Percentiles rank a stretch among this genome's conserved stretches.
Evolutionary conservation across 2,113 vertebrate genomes (phyloP).

Genomic region (Eulemur macaco): DNA sequence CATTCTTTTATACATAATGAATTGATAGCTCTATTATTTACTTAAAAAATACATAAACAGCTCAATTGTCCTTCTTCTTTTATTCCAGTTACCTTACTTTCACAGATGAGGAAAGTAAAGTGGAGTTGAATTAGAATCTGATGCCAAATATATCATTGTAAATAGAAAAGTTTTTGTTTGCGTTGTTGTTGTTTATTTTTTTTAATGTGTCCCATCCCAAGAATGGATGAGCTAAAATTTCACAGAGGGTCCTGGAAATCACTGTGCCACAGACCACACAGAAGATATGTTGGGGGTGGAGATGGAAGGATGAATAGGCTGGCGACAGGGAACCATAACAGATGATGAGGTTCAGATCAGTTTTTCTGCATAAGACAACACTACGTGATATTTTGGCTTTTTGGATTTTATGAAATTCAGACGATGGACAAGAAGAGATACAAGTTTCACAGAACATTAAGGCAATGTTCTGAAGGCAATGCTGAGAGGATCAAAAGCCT

Average conservation of each 20-base stretch:
- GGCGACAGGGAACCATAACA: not conserved
- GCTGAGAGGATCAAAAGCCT: not conserved
- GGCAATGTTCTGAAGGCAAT: not conserved
- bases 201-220: not conserved
- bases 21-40: not conserved
- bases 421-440: not conserved
- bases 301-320: accelerated
- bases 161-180: not conserved
- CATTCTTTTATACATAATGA: not conserved
- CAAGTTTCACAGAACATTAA: not conserved
- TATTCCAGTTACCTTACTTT: not conserved
- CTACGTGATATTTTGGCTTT: not conserved
- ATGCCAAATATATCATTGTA: not conserved
- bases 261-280: not conserved
- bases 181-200: not conserved
- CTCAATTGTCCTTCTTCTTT: not conserved
- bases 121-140: not conserved
- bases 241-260: not conserved
- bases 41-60: not conserved
- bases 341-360: not conserved
- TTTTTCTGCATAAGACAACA: not conserved
- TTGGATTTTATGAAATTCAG: not conserved
- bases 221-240: not conserved
- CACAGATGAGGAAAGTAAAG: not conserved
- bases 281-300: accelerated